Evolutionary conservation across 1,140 invertebrate genomes (phyloP).

Genomic region (Achatina immaculata): DNA sequence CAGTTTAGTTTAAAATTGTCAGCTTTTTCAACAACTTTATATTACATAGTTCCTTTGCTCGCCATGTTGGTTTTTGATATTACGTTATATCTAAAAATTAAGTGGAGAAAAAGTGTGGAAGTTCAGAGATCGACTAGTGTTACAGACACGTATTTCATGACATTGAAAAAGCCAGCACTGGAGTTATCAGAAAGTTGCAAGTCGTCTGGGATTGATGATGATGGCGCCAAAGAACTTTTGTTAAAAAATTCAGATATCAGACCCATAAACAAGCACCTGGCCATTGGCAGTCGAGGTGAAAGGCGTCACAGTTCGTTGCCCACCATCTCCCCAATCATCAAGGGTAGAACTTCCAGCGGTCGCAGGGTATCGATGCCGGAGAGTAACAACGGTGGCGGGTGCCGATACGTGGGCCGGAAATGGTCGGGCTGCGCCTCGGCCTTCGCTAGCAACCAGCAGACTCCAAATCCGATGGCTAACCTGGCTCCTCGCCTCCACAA

Average conservation of each 20-base stretch:
- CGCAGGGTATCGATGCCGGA: constrained; percentile 35
- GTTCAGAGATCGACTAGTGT: constrained; percentile 40
- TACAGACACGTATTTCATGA: constrained; percentile 39
- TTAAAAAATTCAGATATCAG: constrained; percentile 21
- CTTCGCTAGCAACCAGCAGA: background rate
- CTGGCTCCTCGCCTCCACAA: constrained; percentile 20
- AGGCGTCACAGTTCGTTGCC: constrained; percentile 33
- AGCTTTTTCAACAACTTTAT: constrained; percentile 1
- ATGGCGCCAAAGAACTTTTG: constrained; percentile 22
- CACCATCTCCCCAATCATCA: constrained; percentile 29
- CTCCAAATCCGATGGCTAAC: constrained; percentile 22
- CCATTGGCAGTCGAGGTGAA: constrained; percentile 16
- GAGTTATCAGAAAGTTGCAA: constrained; percentile 28
- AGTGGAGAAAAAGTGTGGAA: constrained; percentile 39
- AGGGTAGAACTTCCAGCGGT: constrained; percentile 34
- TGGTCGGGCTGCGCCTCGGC: constrained; percentile 30
- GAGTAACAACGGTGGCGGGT: constrained; percentile 25
- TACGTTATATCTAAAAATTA: constrained; percentile 34
- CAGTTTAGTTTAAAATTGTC: constrained; percentile 23
- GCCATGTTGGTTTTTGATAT: constrained; percentile 31
- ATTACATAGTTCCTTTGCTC: constrained; percentile 10
- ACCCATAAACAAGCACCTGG: constrained; percentile 32
- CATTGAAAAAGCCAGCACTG: constrained; percentile 31
- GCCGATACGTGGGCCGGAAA: constrained; percentile 34
- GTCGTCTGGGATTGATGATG: background rate